Evolutionary conservation across 2,113 vertebrate genomes (phyloP), one percentile per base, ranked within the genome.

Genomic region (Melanerpes formicivorus): DNA sequence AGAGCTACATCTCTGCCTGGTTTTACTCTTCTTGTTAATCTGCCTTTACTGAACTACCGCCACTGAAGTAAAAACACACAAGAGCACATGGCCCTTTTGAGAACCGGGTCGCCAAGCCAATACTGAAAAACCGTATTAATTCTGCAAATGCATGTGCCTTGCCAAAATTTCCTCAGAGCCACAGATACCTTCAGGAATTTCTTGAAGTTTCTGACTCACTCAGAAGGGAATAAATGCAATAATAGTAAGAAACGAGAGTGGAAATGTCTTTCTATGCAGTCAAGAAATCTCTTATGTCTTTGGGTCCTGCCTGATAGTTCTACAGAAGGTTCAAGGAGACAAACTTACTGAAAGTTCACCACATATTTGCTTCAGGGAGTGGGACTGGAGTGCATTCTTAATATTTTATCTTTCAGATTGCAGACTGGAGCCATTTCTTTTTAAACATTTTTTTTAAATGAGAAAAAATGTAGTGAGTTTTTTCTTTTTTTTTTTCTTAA

Each of bases 321-420:
- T 52, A 84, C n/a, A 80, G 30, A 66, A 82, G 88, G 50, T 94
- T 90, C 88, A 88, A 78, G 93, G 76, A 87, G 44, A 75, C 19
- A 86, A 66, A 76, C 50, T 82, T 80, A 66, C 59, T 79, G 84
- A 76, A 92, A 93, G 17, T 13, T 63, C 9, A 66, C 30, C 26
- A 70, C 46, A 3, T 76, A 70, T 84, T 75, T 81, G 46, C 84
- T 64, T 87, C 80, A 79, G 71, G 71, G 34, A 76, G 14, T 13
- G 6, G 10, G 22, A 80, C 37, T 74, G 21, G 22, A 71, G 29
- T 21, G 18, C 32, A 63, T 40, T 46, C 54, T 32, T 92, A 64
- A 23, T 90, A 86, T 70, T 72, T 86, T 71, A 71, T 64, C 14
- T 75, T 77, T 26, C 13, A 90, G 11, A 50, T 42, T 84, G 18